Conservation (phyloP, 2,113 vertebrate species). For the Varanus salvator region DNA sequence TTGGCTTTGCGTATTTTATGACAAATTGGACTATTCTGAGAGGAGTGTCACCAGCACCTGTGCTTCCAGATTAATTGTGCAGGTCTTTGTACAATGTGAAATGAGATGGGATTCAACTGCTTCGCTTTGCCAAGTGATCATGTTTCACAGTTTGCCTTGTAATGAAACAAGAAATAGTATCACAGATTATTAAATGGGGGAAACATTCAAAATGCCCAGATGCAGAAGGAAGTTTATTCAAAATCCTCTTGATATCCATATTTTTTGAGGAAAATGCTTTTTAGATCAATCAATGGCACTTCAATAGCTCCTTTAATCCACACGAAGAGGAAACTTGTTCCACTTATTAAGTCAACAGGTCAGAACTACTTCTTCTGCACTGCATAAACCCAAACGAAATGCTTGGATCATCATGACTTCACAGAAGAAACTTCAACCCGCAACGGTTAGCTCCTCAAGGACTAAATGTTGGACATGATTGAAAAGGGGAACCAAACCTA, state of each 20-base stretch:
- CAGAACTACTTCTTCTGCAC: conserved; percentile 43
- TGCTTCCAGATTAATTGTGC: conserved; percentile 37
- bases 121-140: conserved; percentile 37
- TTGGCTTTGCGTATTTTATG: not conserved
- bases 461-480: not conserved
- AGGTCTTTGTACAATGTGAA: conserved; percentile 21
- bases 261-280: conserved; percentile 61
- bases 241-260: conserved; percentile 38
- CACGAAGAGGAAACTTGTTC: conserved; percentile 21
- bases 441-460: not conserved
- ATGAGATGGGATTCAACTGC: conserved; percentile 25
- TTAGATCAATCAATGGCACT: conserved; percentile 50
- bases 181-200: conserved; percentile 44
- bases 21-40: conserved; percentile 22
- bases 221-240: conserved; percentile 17
- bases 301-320: conserved; percentile 53
- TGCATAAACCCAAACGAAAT: conserved; percentile 22
- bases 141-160: conserved; percentile 39
- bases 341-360: conserved; percentile 56
- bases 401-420: not conserved
- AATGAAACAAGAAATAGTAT: conserved; percentile 51
- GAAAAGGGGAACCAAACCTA: not conserved
- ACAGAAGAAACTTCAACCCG: not conserved
- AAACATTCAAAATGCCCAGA: not conserved
- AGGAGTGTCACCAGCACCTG: conserved; percentile 35